Conservation (phyloP, 2,888 invertebrate species). For the Zhuqinia jingwanae region DNA sequence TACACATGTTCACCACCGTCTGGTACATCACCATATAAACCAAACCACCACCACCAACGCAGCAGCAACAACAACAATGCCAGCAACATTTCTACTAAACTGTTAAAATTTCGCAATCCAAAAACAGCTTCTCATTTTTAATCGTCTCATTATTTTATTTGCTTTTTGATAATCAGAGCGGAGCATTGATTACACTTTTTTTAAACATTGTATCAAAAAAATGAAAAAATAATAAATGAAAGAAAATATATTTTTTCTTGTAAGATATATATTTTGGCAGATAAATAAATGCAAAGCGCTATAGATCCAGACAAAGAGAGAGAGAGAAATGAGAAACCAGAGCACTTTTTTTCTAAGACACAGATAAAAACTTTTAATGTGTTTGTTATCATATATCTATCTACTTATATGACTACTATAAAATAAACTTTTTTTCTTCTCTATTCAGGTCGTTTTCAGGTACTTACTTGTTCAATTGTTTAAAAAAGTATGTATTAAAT, state of each 20-base stretch:
- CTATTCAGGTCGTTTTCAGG: background rate
- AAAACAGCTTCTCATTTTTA: slow-evolving; percentile 1
- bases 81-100: no score
- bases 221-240: background rate
- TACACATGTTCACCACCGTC: background rate
- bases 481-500: no score
- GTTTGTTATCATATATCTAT: slow-evolving; percentile 55
- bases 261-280: background rate
- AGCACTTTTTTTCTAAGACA: slow-evolving; percentile 22
- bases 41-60: background rate
- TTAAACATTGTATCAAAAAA: no score
- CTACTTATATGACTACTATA: slow-evolving; percentile 48
- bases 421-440: slow-evolving; percentile 34
- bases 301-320: background rate
- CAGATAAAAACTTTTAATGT: slow-evolving; percentile 59
- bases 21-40: background rate
- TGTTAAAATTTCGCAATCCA: background rate
- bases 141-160: slow-evolving; percentile 3
- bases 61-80: background rate
- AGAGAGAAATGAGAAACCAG: background rate
- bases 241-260: background rate
- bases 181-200: background rate
- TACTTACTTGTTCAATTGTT: background rate
- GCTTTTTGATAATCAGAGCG: background rate
- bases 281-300: background rate